Conservation (phyloP, 2,888 invertebrate species). For the Campoletis raptor region DNA sequence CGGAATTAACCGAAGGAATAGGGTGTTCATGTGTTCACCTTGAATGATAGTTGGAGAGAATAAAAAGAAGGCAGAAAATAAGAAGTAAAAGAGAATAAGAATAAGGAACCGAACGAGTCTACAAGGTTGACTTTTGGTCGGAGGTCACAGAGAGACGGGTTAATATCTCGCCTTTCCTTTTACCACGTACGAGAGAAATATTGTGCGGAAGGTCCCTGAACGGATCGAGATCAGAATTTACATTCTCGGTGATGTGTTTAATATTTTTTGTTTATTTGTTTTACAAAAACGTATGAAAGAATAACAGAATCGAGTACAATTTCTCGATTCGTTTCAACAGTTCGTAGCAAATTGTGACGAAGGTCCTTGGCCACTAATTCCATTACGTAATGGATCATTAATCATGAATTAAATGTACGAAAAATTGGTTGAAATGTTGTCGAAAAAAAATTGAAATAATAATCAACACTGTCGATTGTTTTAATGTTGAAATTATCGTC, state of each 20-base stretch:
- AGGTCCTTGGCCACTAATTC: slow-evolving; percentile 4
- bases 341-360: background rate
- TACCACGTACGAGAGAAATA: slow-evolving; percentile 5
- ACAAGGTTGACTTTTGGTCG: slow-evolving; percentile 64
- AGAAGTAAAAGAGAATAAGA: slow-evolving; percentile 34
- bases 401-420: background rate
- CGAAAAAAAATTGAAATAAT: background rate
- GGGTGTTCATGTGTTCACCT: slow-evolving; percentile 52
- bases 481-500: background rate
- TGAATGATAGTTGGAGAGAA: slow-evolving; percentile 46
- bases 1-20: slow-evolving; percentile 23
- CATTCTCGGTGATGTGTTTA: background rate
- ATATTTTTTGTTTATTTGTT: background rate
- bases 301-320: background rate
- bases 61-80: slow-evolving; percentile 23
- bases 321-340: background rate
- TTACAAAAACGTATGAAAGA: background rate
- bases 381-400: background rate
- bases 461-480: background rate
- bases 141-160: slow-evolving; percentile 58
- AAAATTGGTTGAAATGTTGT: background rate
- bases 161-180: slow-evolving; percentile 53
- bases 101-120: slow-evolving; percentile 59
- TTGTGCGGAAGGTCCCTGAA: slow-evolving; percentile 49
- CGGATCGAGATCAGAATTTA: slow-evolving; percentile 43